phyloP scores from a whole-genome alignment of 1,140 invertebrate species.

The Fopius arisanus region DNA sequence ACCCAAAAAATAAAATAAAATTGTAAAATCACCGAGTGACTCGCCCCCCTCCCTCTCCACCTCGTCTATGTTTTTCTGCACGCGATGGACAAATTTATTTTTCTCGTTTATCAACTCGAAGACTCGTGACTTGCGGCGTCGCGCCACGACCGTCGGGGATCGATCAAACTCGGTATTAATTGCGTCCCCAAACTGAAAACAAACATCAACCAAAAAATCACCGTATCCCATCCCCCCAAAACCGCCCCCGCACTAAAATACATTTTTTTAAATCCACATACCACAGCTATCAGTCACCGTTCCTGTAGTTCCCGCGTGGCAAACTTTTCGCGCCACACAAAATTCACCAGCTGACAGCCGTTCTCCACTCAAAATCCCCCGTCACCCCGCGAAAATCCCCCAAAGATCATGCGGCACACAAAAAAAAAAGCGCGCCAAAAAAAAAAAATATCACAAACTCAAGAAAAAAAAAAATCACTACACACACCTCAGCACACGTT shows the following conservation, averaged over 20 bases:
- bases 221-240: no score
- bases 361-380: background rate
- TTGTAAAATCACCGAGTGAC: constrained; percentile 23
- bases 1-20: constrained; percentile 2
- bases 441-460: background rate
- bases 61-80: constrained; percentile 26
- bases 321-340: background rate
- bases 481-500: constrained; percentile 2
- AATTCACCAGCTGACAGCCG: constrained; percentile 11
- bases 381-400: background rate
- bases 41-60: background rate
- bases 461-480: background rate
- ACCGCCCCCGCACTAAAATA: no score
- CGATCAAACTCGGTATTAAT: constrained; percentile 36
- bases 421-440: background rate
- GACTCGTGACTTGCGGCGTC: constrained; percentile 15
- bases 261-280: background rate
- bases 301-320: background rate
- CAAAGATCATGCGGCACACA: background rate
- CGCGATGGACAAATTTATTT: constrained; percentile 28
- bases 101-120: constrained; percentile 25
- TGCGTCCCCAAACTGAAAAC: constrained; percentile 15
- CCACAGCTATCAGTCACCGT: background rate
- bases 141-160: constrained; percentile 23
- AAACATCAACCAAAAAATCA: background rate